Conservation (phyloP, 2,113 vertebrate species). For the Aldabrachelys gigantea region DNA sequence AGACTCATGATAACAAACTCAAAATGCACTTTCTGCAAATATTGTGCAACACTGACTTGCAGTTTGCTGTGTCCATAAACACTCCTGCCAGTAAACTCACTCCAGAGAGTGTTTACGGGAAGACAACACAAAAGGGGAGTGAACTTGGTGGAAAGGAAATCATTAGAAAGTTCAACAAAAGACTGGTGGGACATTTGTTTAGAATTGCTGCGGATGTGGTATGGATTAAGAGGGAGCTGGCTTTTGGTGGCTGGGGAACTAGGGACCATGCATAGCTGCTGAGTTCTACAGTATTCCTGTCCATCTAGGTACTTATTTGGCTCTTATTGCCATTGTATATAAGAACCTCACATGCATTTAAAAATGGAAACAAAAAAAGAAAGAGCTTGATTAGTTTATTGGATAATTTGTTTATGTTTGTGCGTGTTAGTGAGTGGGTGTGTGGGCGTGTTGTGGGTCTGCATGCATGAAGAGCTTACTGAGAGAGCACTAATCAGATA, state of each 20-base stretch:
- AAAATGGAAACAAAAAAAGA: background rate
- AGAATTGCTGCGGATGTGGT: conserved; percentile 33
- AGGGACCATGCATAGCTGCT: background rate
- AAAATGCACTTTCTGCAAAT: conserved; percentile 58
- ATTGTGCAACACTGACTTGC: conserved; percentile 51
- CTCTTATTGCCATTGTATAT: background rate
- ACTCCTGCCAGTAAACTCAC: conserved; percentile 61
- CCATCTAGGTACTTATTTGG: background rate
- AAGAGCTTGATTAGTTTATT: background rate
- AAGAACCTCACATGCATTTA: background rate
- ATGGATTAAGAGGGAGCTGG: background rate
- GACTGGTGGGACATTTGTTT: conserved; percentile 50
- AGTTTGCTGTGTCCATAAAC: conserved; percentile 65
- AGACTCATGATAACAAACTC: conserved; percentile 1
- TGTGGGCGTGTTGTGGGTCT: background rate
- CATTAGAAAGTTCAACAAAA: conserved; percentile 52
- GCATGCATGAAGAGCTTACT: background rate
- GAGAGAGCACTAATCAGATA: background rate
- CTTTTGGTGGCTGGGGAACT: background rate
- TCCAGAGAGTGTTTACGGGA: conserved; percentile 66
- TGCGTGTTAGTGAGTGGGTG: background rate
- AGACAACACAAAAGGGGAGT: conserved; percentile 53
- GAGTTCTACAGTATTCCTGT: background rate
- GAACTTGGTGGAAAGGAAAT: conserved; percentile 65
- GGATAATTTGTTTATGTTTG: background rate